These are phyloP conservation scores for Protonibea diacanthus DNA, from an alignment of 2,797 vertebrate genomes.

Conservation along the genomic window DNA sequence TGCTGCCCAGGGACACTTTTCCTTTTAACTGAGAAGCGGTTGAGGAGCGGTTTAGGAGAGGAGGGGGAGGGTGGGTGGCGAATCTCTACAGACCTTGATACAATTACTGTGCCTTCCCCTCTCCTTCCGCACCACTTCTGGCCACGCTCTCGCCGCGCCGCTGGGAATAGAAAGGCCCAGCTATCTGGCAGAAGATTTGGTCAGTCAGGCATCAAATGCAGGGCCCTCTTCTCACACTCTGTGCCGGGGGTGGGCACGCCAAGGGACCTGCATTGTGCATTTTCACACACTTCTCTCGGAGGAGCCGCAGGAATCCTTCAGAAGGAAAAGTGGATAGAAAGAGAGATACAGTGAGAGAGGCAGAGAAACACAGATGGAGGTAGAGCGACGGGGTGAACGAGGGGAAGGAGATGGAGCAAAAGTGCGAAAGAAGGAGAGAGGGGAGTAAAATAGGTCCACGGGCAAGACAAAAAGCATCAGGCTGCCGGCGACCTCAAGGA, in stretches of 20 bases:
- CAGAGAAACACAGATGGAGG: constrained; percentile 48
- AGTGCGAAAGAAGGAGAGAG: constrained; percentile 59
- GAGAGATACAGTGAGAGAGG: constrained; percentile 19
- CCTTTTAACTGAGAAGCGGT: constrained; percentile 89
- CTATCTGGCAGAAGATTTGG: constrained; percentile 89
- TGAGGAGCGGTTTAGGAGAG: constrained; percentile 71
- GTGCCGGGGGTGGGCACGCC: constrained; percentile 73
- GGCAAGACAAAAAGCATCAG: constrained; percentile 73
- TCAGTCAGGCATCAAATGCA: constrained; percentile 91
- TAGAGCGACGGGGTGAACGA: constrained; percentile 45
- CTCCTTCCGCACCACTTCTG: constrained; percentile 91
- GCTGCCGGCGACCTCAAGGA: constrained; percentile 51
- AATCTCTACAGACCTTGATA: constrained; percentile 92
- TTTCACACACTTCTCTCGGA: constrained; percentile 85
- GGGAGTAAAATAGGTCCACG: constrained; percentile 63
- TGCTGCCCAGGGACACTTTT: constrained; percentile 86
- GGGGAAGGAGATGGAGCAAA: constrained; percentile 39
- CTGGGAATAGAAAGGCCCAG: constrained; percentile 89
- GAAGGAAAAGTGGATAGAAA: constrained; percentile 70
- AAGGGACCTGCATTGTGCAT: constrained; percentile 83
- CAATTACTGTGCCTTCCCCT: constrained; percentile 90
- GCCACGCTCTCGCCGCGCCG: constrained; percentile 82
- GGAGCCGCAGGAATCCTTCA: constrained; percentile 76
- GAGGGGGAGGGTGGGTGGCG: constrained; percentile 58
- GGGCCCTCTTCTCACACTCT: constrained; percentile 89